Evolutionary conservation across 92 coral and sea anemone genomes (phyloP), one percentile per base, ranked within the genome.

Genomic region (Diadumene lineata): DNA sequence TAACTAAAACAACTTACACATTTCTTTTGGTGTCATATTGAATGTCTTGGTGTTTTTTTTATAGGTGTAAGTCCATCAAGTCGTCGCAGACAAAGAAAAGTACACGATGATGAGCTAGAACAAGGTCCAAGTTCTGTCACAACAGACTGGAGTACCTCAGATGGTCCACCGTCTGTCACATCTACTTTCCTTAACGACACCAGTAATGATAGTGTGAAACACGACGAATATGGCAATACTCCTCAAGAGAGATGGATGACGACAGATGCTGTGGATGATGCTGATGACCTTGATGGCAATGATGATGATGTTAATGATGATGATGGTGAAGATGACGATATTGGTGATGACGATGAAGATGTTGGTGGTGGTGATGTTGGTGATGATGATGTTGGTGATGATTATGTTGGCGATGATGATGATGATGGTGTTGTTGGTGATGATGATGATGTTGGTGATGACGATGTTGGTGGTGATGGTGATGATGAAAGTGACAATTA

Each of bases 181-280:
- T 58, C 82, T 32, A 77, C 87, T 4, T 69, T 87, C 56, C 88
- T 80, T 56, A 84, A 92, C 13, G 96, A 80, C 57, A 76, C 89
- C n/a, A 87, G 92, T 64, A 87, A 84, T 30, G 96, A 90, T 76
- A 90, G 92, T 28, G 81, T 61, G 24, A 82, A 75, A 56, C 56
- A 55, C 8, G 84, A 84, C 34, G 73, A 70, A 44, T 70, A 68
- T 11, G 83, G 77, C 22, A 51, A 56, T 9, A n/a, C n/a, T 7
- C 50, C 46, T 43, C 75, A 68, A 38, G 43, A 51, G 18, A 31
- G 19, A 24, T 56, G 43, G 65, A n/a, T n/a, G n/a, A n/a, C n/a
- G n/a, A 64, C 61, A 26, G 81, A 74, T 25, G 80, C 60, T 74
- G 76, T 53, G 21, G 64, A 38, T 60, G 72, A 73, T 79, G 70